A percentile compares a stretch with the other conserved stretches of the same genome.
Evolutionary conservation across 2,113 vertebrate genomes (phyloP).

Genomic region (Phaetusa simplex): DNA sequence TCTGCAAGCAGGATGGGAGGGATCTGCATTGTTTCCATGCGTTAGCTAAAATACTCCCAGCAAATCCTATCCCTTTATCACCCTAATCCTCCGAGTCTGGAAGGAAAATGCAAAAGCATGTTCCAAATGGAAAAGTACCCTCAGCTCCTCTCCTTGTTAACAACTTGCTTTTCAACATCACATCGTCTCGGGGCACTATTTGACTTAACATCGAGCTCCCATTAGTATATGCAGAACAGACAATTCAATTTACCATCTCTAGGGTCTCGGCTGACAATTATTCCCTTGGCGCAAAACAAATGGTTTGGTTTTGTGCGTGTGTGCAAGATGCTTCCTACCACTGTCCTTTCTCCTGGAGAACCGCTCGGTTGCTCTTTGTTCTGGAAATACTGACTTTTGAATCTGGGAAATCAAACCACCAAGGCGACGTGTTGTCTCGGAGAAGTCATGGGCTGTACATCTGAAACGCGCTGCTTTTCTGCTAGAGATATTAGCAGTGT

Average conservation of each 20-base stretch:
- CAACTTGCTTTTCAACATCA: constrained; percentile 6
- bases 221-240: not conserved
- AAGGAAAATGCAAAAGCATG: not conserved
- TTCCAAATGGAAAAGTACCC: not conserved
- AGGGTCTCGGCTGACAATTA: not conserved
- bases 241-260: constrained; percentile 4
- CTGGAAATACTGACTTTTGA: not conserved
- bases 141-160: not conserved
- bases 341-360: not conserved
- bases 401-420: not conserved
- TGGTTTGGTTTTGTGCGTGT: not conserved
- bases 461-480: not conserved
- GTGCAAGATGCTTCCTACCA: not conserved
- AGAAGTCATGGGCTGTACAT: not conserved
- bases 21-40: constrained; percentile 2
- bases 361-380: not conserved
- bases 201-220: not conserved
- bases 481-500: not conserved
- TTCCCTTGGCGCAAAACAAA: not conserved
- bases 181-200: not conserved
- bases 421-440: fast-evolving
- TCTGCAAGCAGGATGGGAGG: not conserved
- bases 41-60: not conserved
- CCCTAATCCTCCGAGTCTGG: constrained; percentile 19
- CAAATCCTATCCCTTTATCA: constrained; percentile 45